These are phyloP conservation scores for Anastrepha obliqua DNA, from an alignment of 1,140 invertebrate species.

Conservation along the genomic window DNA sequence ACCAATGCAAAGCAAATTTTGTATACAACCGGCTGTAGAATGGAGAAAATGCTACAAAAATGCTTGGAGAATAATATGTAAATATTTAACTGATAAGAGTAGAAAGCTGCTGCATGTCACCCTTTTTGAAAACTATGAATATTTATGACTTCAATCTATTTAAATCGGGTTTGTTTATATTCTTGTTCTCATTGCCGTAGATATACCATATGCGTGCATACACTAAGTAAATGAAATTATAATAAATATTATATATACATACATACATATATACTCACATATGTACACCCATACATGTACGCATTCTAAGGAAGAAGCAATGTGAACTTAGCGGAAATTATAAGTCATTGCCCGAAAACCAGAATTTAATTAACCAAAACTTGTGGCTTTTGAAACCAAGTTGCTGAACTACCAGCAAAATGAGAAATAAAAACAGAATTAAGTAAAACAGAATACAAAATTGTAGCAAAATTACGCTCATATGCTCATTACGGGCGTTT, in stretches of 20 bases:
- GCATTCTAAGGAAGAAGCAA: neutral
- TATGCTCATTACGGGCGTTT: neutral
- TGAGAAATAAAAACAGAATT: neutral
- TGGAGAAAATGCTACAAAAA: too few relatives aligned
- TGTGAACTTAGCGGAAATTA: neutral
- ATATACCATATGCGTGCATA: neutral
- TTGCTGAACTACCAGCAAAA: neutral
- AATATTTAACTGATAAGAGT: neutral
- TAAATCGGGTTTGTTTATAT: neutral
- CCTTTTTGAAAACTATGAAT: neutral
- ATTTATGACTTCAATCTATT: neutral
- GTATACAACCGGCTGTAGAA: too few relatives aligned
- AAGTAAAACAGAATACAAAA: neutral
- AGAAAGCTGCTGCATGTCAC: neutral
- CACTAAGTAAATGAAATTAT: neutral
- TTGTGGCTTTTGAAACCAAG: neutral
- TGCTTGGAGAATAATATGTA: neutral
- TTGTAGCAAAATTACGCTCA: neutral
- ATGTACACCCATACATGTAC: too few relatives aligned
- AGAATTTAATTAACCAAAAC: constrained; percentile 13
- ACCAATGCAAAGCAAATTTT: too few relatives aligned
- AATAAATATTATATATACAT: too few relatives aligned
- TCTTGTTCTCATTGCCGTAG: neutral
- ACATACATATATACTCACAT: too few relatives aligned
- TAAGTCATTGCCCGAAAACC: neutral